A percentile compares a stretch with the other conserved stretches of the same genome.
These are phyloP conservation scores for Saccostrea glomerata DNA, from an alignment of 1,140 invertebrate species.

Conservation along the genomic window DNA sequence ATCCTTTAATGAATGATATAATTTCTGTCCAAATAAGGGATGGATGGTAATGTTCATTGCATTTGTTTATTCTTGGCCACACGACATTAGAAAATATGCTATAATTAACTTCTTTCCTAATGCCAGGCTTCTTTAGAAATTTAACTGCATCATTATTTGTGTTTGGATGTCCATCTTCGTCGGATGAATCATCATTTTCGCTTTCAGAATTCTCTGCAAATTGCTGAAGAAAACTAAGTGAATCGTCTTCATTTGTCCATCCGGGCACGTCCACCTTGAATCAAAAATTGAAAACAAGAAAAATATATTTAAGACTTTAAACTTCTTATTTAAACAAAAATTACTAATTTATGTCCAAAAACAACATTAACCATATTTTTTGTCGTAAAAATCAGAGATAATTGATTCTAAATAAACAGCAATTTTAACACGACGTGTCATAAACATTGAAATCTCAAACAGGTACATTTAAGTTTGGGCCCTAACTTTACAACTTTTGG, in stretches of 20 bases:
- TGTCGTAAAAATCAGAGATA: no score
- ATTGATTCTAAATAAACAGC: no score
- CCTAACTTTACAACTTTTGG: no score
- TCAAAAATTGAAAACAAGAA: no score
- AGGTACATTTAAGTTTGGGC: no score
- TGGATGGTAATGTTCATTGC: conserved; percentile 59
- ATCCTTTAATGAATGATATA: conserved; percentile 74
- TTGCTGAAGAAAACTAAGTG: background rate
- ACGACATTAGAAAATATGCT: conserved; percentile 50
- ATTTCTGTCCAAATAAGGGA: conserved; percentile 72
- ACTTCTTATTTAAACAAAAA: no score
- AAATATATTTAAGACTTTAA: no score
- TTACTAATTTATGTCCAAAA: no score
- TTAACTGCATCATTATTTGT: background rate
- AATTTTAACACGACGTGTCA: no score
- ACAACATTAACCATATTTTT: no score
- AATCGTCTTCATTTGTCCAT: conserved; percentile 27
- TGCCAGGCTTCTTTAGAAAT: conserved; percentile 29
- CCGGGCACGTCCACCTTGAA: background rate
- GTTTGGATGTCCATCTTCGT: background rate
- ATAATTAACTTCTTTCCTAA: conserved; percentile 56
- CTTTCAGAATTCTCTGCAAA: conserved; percentile 6
- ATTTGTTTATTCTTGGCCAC: conserved; percentile 48
- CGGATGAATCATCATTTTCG: background rate
- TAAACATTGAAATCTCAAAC: no score